Evolutionary conservation across 2,797 vertebrate species (phyloP).

Genomic region (Argya squamiceps): DNA sequence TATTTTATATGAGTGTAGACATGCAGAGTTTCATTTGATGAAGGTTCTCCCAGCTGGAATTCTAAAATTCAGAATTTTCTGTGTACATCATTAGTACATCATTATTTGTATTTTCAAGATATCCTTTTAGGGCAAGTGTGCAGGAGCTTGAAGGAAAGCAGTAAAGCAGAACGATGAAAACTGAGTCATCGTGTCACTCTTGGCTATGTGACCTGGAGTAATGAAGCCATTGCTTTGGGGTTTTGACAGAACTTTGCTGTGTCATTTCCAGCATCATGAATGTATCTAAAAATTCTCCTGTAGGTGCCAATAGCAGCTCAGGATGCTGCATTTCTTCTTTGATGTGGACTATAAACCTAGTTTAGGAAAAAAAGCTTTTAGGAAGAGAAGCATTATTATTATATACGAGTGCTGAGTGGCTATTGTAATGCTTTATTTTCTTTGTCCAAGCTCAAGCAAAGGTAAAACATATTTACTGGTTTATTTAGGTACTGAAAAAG

Average conservation of each 20-base stretch:
- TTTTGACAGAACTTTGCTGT: neutral
- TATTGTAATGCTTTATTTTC: neutral
- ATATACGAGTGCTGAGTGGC: neutral
- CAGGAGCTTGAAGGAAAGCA: neutral
- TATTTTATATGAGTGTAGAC: neutral
- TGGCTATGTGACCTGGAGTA: neutral
- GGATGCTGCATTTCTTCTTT: neutral
- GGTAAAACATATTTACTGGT: neutral
- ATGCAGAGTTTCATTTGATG: neutral
- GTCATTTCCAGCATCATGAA: neutral
- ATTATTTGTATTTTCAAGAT: neutral
- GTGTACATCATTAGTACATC: neutral
- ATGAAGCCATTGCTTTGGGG: neutral
- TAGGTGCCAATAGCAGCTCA: neutral
- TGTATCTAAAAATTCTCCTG: neutral
- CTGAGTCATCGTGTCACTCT: neutral
- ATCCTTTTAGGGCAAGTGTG: neutral
- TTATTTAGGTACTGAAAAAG: neutral
- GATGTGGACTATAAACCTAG: neutral
- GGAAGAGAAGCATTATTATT: neutral
- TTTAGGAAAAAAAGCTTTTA: neutral
- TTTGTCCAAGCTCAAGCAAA: neutral
- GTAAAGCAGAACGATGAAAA: neutral
- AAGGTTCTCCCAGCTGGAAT: neutral
- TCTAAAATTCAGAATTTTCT: neutral